Conservation (phyloP, 1,140 invertebrate species). For the Polypedilum vanderplanki region DNA sequence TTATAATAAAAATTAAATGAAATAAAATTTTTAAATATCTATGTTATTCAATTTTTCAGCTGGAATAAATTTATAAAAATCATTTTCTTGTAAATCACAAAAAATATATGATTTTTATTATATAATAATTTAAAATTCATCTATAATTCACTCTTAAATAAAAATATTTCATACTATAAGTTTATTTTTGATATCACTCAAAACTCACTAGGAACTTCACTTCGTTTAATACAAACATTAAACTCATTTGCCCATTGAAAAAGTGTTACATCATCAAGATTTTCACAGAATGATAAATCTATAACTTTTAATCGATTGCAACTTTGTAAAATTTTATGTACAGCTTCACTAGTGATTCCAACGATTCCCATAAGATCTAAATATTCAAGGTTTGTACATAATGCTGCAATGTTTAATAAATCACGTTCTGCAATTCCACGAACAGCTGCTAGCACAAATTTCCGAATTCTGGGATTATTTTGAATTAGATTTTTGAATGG, state of each 20-base stretch:
- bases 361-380: conserved; percentile 74
- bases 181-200: not conserved
- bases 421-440: conserved; percentile 71
- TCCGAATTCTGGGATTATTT: conserved; percentile 60
- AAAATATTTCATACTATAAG: too few species aligned
- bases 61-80: too few species aligned
- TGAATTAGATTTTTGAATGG: conserved; percentile 47
- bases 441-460: conserved; percentile 68
- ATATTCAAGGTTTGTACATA: conserved; percentile 61
- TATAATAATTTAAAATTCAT: too few species aligned
- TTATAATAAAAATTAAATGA: too few species aligned
- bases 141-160: too few species aligned
- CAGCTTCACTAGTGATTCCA: conserved; percentile 57
- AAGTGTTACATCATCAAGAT: conserved; percentile 63
- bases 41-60: too few species aligned
- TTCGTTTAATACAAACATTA: conserved; percentile 41
- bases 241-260: conserved; percentile 33
- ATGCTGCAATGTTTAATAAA: conserved; percentile 58
- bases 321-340: conserved; percentile 53
- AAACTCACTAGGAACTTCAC: conserved; percentile 29
- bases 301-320: conserved; percentile 64
- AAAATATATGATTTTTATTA: too few species aligned
- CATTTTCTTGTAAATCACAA: too few species aligned
- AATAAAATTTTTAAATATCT: too few species aligned
- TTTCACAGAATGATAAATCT: conserved; percentile 80